Evolutionary conservation across 2,888 invertebrate species (phyloP), one percentile per base, ranked within the genome.

Genomic region (Lasioglossum malachurum): DNA sequence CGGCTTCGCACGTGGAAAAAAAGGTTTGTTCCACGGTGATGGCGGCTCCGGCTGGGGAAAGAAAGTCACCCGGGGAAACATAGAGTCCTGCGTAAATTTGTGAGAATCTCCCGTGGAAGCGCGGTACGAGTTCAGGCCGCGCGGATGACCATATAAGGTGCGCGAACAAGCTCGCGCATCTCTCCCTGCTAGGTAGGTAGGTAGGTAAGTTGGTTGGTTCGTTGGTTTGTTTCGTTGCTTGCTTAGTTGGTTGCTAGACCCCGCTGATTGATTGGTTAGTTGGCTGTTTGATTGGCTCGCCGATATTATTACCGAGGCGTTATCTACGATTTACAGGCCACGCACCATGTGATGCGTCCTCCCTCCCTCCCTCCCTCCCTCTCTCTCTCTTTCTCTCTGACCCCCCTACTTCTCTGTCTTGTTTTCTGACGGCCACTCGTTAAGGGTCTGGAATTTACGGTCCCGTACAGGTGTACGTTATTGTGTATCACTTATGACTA

Each of bases 131-230:
- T 91, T 91, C 86, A 92, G 89, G 90, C 92, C 90, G 92, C 93
- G 91, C 92, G 91, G 94, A 94, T 94, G 93, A 87, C 94, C 94
- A 93, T 94, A 94, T 94, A 94, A 94, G 94, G 94, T 93, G 94
- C 94, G 94, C 94, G 94, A 92, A 93, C 93, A 94, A 94, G 94
- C 94, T 94, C 89, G 91, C 91, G 93, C 93, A 94, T 94, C 94
- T 94, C 94, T 92, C 91, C 92, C 90, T 91, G 92, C 92, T 91
- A 91, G 92, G 90, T 93, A 82, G 90, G 86, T 88, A 83, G 86
- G 87, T 86, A 84, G 84, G 84, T 84, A 81, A 74, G 87, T 84
- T 75, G 72, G 86, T 84, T 76, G 72, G 83, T 79, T 88, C 71
- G 85, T 75, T 72, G 82, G 80, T 46, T 78, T 83, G 87, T 78